These are phyloP conservation scores for Lycaon pictus DNA, from an alignment of 2,113 vertebrate species.

Conservation along the genomic window DNA sequence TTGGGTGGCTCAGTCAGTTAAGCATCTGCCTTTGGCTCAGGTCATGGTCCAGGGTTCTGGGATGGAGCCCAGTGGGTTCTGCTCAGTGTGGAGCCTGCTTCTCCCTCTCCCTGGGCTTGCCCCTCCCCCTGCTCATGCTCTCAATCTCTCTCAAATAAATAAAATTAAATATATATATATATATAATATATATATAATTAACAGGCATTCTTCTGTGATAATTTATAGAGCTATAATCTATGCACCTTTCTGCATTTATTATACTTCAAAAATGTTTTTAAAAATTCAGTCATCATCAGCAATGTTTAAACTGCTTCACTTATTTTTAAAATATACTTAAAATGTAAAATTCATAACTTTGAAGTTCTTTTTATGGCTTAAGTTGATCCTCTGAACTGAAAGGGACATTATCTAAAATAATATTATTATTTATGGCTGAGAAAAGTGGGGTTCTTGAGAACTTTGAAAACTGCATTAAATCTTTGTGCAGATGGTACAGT, in stretches of 20 bases:
- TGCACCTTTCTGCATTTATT: not conserved
- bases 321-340: not conserved
- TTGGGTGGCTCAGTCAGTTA: not conserved
- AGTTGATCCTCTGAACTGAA: not conserved
- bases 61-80: not conserved
- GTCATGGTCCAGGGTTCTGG: not conserved
- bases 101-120: not conserved
- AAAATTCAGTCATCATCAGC: not conserved
- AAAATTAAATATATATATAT: not conserved
- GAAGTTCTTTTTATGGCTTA: not conserved
- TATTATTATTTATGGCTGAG: slow-evolving; percentile 26
- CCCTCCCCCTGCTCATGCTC: not conserved
- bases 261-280: not conserved
- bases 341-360: slow-evolving; percentile 9
- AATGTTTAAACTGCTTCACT: not conserved
- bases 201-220: not conserved
- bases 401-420: not conserved
- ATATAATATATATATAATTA: too few relatives aligned
- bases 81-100: not conserved
- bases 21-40: not conserved
- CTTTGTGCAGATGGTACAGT: not conserved
- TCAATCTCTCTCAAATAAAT: not conserved
- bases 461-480: not conserved
- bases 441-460: not conserved
- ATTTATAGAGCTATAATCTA: not conserved